A percentile compares a stretch with the other conserved stretches of the same genome.
Conservation (phyloP, 2,797 vertebrate genomes). For the Ambastaia sidthimunki region DNA sequence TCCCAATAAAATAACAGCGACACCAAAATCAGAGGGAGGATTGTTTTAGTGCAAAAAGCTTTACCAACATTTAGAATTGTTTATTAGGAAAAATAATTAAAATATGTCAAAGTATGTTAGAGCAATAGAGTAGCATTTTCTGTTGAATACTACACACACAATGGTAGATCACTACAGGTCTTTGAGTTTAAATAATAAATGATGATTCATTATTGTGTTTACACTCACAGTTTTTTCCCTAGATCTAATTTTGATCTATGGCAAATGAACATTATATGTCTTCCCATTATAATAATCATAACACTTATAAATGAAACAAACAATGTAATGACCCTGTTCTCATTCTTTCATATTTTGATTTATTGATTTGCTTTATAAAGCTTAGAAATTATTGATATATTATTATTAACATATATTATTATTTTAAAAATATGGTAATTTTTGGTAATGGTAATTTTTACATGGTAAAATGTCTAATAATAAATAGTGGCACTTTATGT, state of each 20-base stretch:
- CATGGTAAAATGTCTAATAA: no score
- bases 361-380: neutral
- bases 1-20: no score
- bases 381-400: no score
- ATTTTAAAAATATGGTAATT: no score
- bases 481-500: no score
- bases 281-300: neutral
- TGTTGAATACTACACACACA: neutral
- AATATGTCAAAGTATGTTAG: no score
- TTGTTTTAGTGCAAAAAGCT: no score
- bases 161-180: neutral
- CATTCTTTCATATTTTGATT: neutral
- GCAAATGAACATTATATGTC: neutral
- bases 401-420: no score
- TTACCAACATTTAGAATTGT: no score
- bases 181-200: neutral
- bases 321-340: neutral
- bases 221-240: neutral
- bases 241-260: slow-evolving; percentile 10
- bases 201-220: neutral
- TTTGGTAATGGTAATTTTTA: no score
- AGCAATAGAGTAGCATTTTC: neutral
- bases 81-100: no score
- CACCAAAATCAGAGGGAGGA: no score
- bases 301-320: neutral